phyloP scores from a whole-genome alignment of 2,888 invertebrate genomes.

The Oscheius sp. region DNA sequence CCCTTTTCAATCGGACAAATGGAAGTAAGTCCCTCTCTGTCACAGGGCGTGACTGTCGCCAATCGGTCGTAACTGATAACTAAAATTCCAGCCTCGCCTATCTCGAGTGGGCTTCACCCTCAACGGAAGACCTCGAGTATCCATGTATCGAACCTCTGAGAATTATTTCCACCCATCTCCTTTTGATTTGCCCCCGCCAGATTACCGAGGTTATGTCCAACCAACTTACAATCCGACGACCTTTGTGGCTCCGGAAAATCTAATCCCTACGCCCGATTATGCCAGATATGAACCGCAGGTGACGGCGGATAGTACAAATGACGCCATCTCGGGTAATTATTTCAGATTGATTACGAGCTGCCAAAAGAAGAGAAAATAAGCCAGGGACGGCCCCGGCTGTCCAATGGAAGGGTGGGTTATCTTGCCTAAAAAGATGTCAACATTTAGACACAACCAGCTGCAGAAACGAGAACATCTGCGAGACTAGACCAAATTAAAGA shows the following conservation, averaged over 20 bases:
- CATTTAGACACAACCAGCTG: too few species aligned
- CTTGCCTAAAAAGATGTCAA: too few species aligned
- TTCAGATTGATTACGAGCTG: slow-evolving; percentile 27
- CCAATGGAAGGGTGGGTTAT: neutral
- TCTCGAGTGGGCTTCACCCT: slow-evolving; percentile 12
- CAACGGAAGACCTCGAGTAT: neutral
- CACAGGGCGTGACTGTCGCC: slow-evolving; percentile 22
- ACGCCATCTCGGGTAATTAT: neutral
- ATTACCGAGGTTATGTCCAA: slow-evolving; percentile 21
- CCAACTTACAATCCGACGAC: neutral
- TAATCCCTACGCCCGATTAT: slow-evolving; percentile 37
- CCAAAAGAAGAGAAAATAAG: neutral
- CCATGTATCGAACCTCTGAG: too few species aligned
- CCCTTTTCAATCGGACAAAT: neutral
- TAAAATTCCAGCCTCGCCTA: slow-evolving; percentile 12
- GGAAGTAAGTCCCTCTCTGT: neutral
- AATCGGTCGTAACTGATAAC: slow-evolving; percentile 28
- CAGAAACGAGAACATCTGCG: too few species aligned
- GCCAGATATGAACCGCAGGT: slow-evolving; percentile 28
- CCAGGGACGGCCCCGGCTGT: slow-evolving; percentile 1
- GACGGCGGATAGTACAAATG: too few species aligned
- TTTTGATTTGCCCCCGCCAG: slow-evolving; percentile 24
- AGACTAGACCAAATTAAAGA: too few species aligned
- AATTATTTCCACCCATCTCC: too few species aligned
- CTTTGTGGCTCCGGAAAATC: slow-evolving; percentile 33